Conservation (phyloP, 23 tunicate species). For the Botrylloides violaceus region DNA sequence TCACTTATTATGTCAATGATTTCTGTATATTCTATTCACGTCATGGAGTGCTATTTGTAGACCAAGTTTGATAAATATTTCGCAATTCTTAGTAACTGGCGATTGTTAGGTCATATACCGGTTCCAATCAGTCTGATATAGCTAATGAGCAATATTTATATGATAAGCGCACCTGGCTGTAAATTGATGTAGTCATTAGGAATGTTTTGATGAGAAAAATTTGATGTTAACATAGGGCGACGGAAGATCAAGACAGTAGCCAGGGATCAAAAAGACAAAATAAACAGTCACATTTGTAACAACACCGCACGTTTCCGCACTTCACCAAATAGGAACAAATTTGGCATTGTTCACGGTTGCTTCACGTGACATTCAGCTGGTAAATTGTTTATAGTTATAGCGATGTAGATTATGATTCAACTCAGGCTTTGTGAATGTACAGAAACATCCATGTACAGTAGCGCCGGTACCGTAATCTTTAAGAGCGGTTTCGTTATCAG, state of each 20-base stretch:
- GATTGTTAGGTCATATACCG: no score
- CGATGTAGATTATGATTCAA: not conserved
- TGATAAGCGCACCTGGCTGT: conserved; percentile 3
- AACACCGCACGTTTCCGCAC: not conserved
- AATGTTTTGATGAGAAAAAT: not conserved
- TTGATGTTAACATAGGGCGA: not conserved
- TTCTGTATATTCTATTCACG: no score
- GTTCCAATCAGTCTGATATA: no score
- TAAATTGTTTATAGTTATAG: not conserved
- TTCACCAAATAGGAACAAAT: not conserved
- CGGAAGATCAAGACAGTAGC: not conserved
- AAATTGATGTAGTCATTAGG: not conserved
- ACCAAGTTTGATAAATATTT: not conserved
- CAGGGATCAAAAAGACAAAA: not conserved
- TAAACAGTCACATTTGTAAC: not conserved
- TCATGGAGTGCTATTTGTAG: no score
- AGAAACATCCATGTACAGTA: no score
- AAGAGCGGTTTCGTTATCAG: no score
- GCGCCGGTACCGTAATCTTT: no score
- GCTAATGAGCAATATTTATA: not conserved
- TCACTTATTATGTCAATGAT: no score
- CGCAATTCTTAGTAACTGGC: no score
- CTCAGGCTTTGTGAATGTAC: not conserved
- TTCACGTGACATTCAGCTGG: not conserved
- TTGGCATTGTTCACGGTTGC: not conserved